Percentiles rank a stretch among this genome's conserved stretches.
Conservation (phyloP, 2,113 vertebrate genomes). For the Dromaius novaehollandiae region DNA sequence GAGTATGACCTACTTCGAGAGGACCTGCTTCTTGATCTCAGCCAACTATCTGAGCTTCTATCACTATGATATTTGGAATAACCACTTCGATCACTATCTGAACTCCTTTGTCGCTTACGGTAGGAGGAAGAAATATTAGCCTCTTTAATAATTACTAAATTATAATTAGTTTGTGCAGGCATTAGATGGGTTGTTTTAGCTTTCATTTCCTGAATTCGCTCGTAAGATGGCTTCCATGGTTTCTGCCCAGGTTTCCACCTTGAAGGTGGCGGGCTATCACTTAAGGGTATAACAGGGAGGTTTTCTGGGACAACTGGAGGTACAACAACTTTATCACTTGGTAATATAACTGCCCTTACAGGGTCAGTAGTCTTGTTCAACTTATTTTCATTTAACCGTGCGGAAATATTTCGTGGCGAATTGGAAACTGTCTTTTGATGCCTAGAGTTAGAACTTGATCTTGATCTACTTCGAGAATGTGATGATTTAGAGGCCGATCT, state of each 20-base stretch:
- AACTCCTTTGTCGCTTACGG: conserved; percentile 64
- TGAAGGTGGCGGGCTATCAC: conserved; percentile 97
- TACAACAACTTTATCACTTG: conserved; percentile 66
- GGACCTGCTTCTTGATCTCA: conserved; percentile 79
- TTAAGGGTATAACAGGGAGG: conserved; percentile 89
- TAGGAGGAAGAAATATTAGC: conserved; percentile 67
- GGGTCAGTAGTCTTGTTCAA: conserved; percentile 73
- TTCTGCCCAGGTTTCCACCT: conserved; percentile 98
- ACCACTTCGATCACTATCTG: conserved; percentile 72
- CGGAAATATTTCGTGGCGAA: conserved; percentile 73
- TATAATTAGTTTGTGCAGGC: conserved; percentile 67
- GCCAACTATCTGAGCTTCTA: conserved; percentile 74
- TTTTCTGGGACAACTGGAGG: conserved; percentile 79
- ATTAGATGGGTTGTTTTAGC: conserved; percentile 77
- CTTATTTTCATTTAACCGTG: conserved; percentile 72
- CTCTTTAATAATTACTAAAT: conserved; percentile 54
- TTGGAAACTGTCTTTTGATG: conserved; percentile 38
- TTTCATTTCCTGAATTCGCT: conserved; percentile 91
- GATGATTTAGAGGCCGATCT: conserved; percentile 83
- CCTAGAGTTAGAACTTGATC: conserved; percentile 69
- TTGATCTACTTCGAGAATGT: conserved; percentile 37
- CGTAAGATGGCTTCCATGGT: conserved; percentile 96
- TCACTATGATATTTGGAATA: conserved; percentile 72
- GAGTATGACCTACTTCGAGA: conserved; percentile 86
- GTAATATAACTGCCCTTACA: conserved; percentile 65